A percentile compares a stretch with the other conserved stretches of the same genome.
Evolutionary conservation across 2,797 vertebrate genomes (phyloP).

Genomic region (Hyperoplus lanceolatus): DNA sequence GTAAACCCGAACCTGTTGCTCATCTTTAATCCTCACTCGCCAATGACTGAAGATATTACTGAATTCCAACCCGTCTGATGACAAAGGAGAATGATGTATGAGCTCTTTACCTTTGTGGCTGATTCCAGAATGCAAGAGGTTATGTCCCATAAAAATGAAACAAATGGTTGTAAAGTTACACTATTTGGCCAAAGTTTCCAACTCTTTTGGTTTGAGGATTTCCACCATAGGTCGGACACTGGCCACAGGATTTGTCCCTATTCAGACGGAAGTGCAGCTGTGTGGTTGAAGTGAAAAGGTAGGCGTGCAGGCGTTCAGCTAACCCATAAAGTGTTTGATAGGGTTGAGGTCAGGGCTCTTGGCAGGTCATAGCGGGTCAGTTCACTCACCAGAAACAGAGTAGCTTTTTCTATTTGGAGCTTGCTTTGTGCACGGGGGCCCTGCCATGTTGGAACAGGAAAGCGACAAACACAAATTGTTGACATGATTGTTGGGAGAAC

Average conservation of each 20-base stretch:
- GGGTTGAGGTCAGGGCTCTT: background rate
- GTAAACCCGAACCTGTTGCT: slow-evolving; percentile 25
- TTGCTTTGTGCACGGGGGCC: background rate
- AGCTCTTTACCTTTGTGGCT: background rate
- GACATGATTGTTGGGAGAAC: background rate
- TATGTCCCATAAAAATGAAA: background rate
- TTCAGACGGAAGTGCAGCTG: background rate
- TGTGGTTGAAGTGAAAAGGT: background rate
- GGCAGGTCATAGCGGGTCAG: background rate
- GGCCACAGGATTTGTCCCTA: background rate
- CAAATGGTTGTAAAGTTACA: background rate
- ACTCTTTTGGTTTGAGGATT: slow-evolving; percentile 2
- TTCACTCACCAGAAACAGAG: background rate
- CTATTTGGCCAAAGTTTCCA: background rate
- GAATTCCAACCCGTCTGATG: slow-evolving; percentile 19
- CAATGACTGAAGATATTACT: slow-evolving; percentile 4
- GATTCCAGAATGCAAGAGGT: background rate
- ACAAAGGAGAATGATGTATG: background rate
- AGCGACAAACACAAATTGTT: background rate
- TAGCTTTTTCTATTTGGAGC: background rate
- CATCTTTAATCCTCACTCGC: background rate
- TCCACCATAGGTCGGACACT: background rate
- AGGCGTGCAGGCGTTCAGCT: background rate
- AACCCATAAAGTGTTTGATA: background rate
- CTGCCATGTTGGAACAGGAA: background rate